Percentiles rank a stretch among this genome's conserved stretches.
Conservation (phyloP, 2,888 invertebrate species). For the Cremastinae sp. region DNA sequence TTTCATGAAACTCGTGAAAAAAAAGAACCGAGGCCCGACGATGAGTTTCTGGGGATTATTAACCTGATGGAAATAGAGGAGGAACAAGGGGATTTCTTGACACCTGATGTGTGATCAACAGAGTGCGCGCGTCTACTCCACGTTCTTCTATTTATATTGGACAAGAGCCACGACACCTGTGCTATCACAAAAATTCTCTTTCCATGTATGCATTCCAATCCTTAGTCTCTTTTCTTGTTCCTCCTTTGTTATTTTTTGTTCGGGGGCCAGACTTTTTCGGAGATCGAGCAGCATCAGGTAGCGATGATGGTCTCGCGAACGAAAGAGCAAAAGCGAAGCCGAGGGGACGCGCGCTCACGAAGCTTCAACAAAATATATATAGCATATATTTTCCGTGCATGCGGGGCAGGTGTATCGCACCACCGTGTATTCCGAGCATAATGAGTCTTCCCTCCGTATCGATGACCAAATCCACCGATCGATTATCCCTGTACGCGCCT, state of each 20-base stretch:
- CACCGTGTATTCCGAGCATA: constrained; percentile 48
- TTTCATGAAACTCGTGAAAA: background rate
- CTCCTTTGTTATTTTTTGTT: background rate
- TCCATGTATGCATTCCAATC: constrained; percentile 26
- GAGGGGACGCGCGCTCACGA: constrained; percentile 15
- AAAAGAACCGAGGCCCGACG: constrained; percentile 30
- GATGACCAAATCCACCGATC: background rate
- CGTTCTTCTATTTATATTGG: constrained; percentile 40
- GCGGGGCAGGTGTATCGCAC: constrained; percentile 57
- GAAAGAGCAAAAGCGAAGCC: background rate
- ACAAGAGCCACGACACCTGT: constrained; percentile 54
- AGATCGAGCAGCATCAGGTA: constrained; percentile 42
- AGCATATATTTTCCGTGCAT: constrained; percentile 52
- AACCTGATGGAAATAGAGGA: constrained; percentile 17
- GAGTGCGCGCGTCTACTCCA: constrained; percentile 1
- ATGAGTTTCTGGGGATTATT: constrained; percentile 10
- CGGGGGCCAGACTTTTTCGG: constrained; percentile 1
- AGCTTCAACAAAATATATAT: constrained; percentile 47
- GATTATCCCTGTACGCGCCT: no score
- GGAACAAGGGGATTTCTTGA: constrained; percentile 32
- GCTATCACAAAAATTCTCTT: constrained; percentile 49
- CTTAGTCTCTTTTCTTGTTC: constrained; percentile 7
- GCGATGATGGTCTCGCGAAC: constrained; percentile 40
- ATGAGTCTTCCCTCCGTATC: constrained; percentile 28
- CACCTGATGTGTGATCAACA: constrained; percentile 26